Base-by-base conservation (phyloP, 23 tunicate genomes). In the Aplidium turbinatum region DNA sequence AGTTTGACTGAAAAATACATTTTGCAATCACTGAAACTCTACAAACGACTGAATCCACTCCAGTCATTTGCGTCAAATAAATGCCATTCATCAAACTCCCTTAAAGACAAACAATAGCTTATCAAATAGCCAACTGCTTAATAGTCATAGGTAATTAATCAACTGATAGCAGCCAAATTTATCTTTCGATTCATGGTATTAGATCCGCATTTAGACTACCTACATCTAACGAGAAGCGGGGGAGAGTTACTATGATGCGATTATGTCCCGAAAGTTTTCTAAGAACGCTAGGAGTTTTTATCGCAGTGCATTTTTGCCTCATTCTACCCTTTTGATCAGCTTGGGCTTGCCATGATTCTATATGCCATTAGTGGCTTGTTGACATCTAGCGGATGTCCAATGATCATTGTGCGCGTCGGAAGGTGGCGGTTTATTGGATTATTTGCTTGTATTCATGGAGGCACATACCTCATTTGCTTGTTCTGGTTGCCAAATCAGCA, bases 321-420 rank as follows among this genome's bases (percentile, higher is more conserved):
- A n/a, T n/a, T n/a, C n/a, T n/a, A n/a, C n/a, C n/a, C n/a, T n/a
- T n/a, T 42, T 9, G 13, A 9, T 9, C 42, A 81, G 87, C 63
- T 81, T 24, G 87, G 87, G 2, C 20, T 81, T 0, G 87, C 72
- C 0, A 58, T 72, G 72, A 33, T 61, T 23, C 48, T 45, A 9
- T 33, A 38, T 60, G 40, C 79, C 21, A 20, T 72, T 20, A 25
- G 65, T 6, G 76, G 24, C 33, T 72, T 1, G 27, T 11, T 47
- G 6, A 45, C 35, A 6, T 81, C 79, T 2, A n/a, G 39, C 29
- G 3, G 60, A 0, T 77, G 31, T 13, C 30, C 82, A 18, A 7
- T 27, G 27, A 13, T 71, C 25, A 19, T 78, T 28, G 27, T 23
- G 6, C 28, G 63, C 1, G 42, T 52, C 29, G 64, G 63, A 25